phyloP scores from a whole-genome alignment of 1,140 invertebrate species.

The Ceratitis capitata region DNA sequence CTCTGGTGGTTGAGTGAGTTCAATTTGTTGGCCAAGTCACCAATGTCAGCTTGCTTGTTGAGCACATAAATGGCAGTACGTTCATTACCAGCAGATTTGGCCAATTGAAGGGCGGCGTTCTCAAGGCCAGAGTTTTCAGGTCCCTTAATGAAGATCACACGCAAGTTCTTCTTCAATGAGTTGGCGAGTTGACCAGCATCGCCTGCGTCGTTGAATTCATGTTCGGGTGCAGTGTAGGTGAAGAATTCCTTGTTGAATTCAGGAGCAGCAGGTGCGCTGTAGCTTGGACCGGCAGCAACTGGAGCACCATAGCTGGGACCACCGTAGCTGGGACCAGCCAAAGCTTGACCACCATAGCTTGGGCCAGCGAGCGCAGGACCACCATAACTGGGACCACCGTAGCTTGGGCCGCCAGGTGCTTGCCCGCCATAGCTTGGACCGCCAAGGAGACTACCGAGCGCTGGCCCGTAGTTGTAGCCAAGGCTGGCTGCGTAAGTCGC shows the following conservation, averaged over 20 bases:
- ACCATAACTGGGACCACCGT: slow-evolving; percentile 54
- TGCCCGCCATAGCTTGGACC: slow-evolving; percentile 48
- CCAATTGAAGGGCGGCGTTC: slow-evolving; percentile 54
- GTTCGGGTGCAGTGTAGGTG: slow-evolving; percentile 52
- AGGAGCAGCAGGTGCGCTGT: slow-evolving; percentile 41
- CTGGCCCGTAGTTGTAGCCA: slow-evolving; percentile 58
- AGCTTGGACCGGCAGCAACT: neutral
- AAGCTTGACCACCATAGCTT: neutral
- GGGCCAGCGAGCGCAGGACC: neutral
- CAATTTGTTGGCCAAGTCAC: slow-evolving; percentile 54
- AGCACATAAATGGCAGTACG: slow-evolving; percentile 58
- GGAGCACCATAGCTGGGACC: neutral
- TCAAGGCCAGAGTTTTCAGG: slow-evolving; percentile 57
- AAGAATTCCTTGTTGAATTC: slow-evolving; percentile 57
- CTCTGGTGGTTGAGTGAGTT: slow-evolving; percentile 50
- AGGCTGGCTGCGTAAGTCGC: slow-evolving; percentile 58
- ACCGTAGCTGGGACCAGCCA: neutral
- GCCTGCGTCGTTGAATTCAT: slow-evolving; percentile 52
- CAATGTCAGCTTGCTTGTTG: slow-evolving; percentile 56
- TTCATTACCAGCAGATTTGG: slow-evolving; percentile 55
- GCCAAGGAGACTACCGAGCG: slow-evolving; percentile 49
- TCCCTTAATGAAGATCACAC: slow-evolving; percentile 59
- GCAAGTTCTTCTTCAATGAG: slow-evolving; percentile 53
- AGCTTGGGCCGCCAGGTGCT: slow-evolving; percentile 57
- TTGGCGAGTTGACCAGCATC: slow-evolving; percentile 44